Base-by-base conservation (phyloP, 35 echinoderm and acorn worm species). In the Ophioderma brevispina region DNA sequence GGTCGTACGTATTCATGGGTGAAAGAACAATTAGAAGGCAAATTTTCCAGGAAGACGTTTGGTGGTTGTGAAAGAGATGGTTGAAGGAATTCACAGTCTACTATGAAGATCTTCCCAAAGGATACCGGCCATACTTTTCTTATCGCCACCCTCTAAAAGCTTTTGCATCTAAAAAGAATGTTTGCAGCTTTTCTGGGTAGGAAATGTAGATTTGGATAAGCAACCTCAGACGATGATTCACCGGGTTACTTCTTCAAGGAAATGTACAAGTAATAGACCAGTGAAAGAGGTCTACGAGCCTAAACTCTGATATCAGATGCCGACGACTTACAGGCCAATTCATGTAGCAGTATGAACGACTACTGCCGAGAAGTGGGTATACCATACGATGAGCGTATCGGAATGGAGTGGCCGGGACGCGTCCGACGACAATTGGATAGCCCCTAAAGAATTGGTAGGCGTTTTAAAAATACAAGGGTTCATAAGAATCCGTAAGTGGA, bases 261-360 rank as follows among this genome's bases (percentile, higher is more conserved):
- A 55, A n/a, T n/a, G 19, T 90, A 35, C 13, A 52, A 90, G 3
- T 90, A 5, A 28, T 59, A 18, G 49, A 90, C 10, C 33, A 90
- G 80, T 90, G 5, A 82, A 75, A 76, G 36, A 90, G 30, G 36
- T 38, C 30, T 38, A 42, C 33, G 43, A 64, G 35, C 76, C 40
- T 18, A 79, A 89, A 13, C 88, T 39, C 39, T 90, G 40, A 83
- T 90, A 17, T 82, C 83, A 14, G 88, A 90, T 30, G 78, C 88
- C 11, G 88, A 90, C 38, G 88, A 90, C 63, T 50, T 90, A 19
- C 80, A 59, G 0, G 3, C 25, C n/a, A 49, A 83, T 59, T 80
- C 88, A n/a, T 56, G 79, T 49, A 64, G 55, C 32, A 11, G 40
- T 90, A 32, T 90, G 32, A 43, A 43, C 39, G 59, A 28, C 30